A percentile compares a stretch with the other conserved stretches of the same genome.
These are phyloP conservation scores for Nasonia longicornis DNA, from an alignment of 1,140 invertebrate genomes.

Conservation along the genomic window DNA sequence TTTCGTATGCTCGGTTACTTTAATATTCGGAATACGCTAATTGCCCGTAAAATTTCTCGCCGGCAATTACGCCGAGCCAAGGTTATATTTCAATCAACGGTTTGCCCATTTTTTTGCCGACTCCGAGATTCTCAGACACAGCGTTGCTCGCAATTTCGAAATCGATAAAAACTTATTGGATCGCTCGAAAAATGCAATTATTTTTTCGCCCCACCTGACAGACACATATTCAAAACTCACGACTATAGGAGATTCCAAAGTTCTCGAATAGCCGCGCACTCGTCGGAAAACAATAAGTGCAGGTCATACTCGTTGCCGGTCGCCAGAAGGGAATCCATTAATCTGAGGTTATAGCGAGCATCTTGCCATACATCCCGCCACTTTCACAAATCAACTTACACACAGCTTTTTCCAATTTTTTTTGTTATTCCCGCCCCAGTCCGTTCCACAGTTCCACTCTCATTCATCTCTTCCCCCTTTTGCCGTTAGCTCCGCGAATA, in stretches of 20 bases:
- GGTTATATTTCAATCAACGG: conserved; percentile 35
- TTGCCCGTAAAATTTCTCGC: conserved; percentile 15
- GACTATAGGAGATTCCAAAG: background rate
- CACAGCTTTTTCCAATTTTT: conserved; percentile 20
- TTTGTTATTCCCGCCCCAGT: background rate
- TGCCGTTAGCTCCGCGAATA: background rate
- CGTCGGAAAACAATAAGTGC: background rate
- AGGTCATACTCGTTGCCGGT: background rate
- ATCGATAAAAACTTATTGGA: background rate
- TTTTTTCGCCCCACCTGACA: too few species aligned
- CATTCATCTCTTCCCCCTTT: background rate
- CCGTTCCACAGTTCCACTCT: conserved; percentile 17
- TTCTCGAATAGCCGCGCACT: background rate
- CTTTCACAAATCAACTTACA: conserved; percentile 37
- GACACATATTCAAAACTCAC: too few species aligned
- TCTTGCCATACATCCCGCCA: conserved; percentile 22
- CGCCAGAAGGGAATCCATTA: conserved; percentile 10
- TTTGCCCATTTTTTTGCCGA: background rate
- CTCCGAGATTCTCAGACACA: background rate
- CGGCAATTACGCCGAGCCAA: conserved; percentile 24
- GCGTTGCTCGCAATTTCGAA: background rate
- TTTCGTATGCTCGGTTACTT: conserved; percentile 1
- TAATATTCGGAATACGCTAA: conserved; percentile 16
- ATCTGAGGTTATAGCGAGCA: background rate
- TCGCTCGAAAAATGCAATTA: too few species aligned